Evolutionary conservation across 2,113 vertebrate species (phyloP), one percentile per base, ranked within the genome.

Genomic region (Lophura nycthemera): DNA sequence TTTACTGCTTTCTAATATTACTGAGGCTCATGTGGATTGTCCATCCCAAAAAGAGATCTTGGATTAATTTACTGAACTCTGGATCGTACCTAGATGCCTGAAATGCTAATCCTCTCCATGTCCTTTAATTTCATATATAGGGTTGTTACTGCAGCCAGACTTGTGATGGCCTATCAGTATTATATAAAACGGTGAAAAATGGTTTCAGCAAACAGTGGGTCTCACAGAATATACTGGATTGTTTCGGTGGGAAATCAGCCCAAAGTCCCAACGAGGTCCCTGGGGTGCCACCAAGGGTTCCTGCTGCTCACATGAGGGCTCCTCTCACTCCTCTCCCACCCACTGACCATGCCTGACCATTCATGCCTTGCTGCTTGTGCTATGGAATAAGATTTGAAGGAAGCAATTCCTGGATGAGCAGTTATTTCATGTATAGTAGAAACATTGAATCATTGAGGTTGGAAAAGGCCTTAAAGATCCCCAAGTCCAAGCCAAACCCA

Each of bases 121-220:
- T 54, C 54, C 81, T 75, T 32, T 25, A 9, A 42, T 69, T 73
- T 59, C 89, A 78, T 22, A 2, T 2, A 22, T 5, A 56, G 76
- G 48, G 32, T 64, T 77, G 11, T 36, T 84, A 8, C 84, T 24
- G 38, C 7, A 75, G 80, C 80, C 86, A 82, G 24, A 75, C 72
- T 95, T 95, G 89, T 93, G 88, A 83, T 95, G 94, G 83, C 81
- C 90, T 90, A 82, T 95, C 92, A 93, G 83, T 29, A 64, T 89
- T 48, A 36, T 45, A 82, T 86, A 92, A 93, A 93, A 89, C 80
- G 52, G 36, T 88, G 83, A 96, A 96, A 38, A 38, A 38, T 38
- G 38, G 83, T 89, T 90, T 24, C 86, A 92, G 66, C 73, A 61
- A 79, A 84, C 43, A 73, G 90, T 36, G 38, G 70, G 77, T 73